These are phyloP conservation scores for Galagoides demidoff DNA, from an alignment of 2,797 vertebrate species.

Conservation along the genomic window DNA sequence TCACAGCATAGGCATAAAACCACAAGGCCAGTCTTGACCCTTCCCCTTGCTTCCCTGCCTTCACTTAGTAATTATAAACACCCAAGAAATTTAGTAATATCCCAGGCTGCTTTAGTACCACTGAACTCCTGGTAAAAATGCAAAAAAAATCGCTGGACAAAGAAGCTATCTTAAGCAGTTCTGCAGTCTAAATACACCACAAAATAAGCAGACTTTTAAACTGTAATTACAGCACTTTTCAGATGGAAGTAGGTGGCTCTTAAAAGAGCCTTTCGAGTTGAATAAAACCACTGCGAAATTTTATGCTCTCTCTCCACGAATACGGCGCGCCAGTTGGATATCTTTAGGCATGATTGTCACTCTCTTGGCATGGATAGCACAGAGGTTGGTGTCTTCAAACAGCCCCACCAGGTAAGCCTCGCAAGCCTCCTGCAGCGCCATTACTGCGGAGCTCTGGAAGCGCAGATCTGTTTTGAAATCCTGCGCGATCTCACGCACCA, in stretches of 20 bases:
- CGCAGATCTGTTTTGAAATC: conserved; percentile 92
- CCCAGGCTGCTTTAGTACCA: too few species aligned
- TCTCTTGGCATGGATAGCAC: conserved; percentile 93
- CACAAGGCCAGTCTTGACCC: too few species aligned
- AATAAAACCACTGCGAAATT: rapidly evolving
- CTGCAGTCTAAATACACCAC: too few species aligned
- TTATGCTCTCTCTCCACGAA: conserved; percentile 91
- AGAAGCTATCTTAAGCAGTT: too few species aligned
- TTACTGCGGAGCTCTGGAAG: conserved; percentile 92
- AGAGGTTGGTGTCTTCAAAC: conserved; percentile 91
- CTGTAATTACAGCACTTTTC: neutral
- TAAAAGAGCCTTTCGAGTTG: conserved; percentile 70
- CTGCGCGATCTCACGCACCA: conserved; percentile 72
- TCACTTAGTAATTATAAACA: too few species aligned
- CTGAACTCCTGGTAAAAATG: too few species aligned
- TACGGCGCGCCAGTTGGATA: conserved; percentile 93
- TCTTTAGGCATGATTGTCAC: conserved; percentile 94
- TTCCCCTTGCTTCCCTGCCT: too few species aligned
- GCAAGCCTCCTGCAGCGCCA: conserved; percentile 91
- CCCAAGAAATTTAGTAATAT: too few species aligned
- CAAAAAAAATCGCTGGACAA: too few species aligned
- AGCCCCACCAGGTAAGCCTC: conserved; percentile 90
- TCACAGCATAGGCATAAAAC: neutral
- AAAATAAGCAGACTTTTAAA: too few species aligned
- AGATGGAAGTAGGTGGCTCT: conserved; percentile 45